Percentiles rank a stretch among this genome's conserved stretches.
Conservation (phyloP, 2,113 vertebrate genomes). For the Cochlearius cochlearius region DNA sequence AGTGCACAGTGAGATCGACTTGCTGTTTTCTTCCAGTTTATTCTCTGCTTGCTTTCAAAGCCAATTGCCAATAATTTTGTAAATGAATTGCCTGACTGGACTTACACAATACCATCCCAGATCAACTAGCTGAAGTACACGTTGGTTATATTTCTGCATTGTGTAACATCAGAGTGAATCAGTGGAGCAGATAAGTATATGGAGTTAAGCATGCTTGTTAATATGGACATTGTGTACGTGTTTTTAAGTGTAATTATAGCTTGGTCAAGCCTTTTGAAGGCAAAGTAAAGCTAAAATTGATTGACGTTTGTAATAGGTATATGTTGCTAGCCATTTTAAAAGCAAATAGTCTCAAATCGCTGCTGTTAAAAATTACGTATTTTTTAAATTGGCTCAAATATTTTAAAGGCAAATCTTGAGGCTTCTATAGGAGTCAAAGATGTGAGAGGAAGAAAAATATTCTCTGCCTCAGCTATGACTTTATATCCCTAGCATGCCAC, state of each 20-base stretch:
- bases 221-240: background rate
- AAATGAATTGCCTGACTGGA: background rate
- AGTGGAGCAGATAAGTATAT: background rate
- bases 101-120: background rate
- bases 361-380: background rate
- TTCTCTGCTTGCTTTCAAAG: slow-evolving; percentile 25
- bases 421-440: background rate
- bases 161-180: background rate
- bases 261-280: background rate
- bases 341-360: background rate
- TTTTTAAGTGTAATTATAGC: background rate
- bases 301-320: background rate
- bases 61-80: background rate
- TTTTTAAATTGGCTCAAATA: background rate
- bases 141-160: background rate
- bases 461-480: background rate
- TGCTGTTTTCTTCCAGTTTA: background rate
- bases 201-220: background rate
- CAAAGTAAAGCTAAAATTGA: background rate
- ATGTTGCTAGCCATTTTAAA: background rate
- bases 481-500: background rate
- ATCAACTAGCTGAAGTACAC: background rate
- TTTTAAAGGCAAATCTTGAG: background rate
- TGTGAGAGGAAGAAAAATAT: background rate
- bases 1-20: background rate